Base-by-base conservation (phyloP, 53 echinoderm and acorn worm genomes). In the Holothuria scabra region DNA sequence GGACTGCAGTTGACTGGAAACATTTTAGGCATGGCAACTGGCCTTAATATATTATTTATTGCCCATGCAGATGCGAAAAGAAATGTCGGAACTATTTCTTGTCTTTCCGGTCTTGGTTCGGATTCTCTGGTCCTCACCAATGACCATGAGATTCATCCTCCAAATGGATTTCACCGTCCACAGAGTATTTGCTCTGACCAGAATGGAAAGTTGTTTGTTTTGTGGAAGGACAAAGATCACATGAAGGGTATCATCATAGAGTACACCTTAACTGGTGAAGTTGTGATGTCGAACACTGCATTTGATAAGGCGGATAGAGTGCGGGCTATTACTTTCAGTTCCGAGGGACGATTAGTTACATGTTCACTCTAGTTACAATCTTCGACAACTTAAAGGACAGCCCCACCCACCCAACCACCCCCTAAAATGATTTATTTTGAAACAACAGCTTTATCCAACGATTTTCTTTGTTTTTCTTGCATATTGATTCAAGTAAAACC, bases 211-310 rank as follows among this genome's bases (percentile, higher is more conserved):
- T 28, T 76, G 26, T 76, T 76, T 28, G 76, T 24, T 9, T 26
- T 76, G 46, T 76, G 76, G 76, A 38, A 56, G 29, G 76, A 76
- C 76, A 22, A 18, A 52, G 52, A 76, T 29, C n/a, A 52, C 29
- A n/a, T 13, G 7, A 55, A 26, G 46, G 76, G 76, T 49, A 56
- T 26, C 12, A 29, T 76, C 29, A 7, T 76, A 14, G 76, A 76
- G 56, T 76, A 76, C 24, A 19, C 21, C 2, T 16, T 56, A n/a
- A 19, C 12, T 8, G 76, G 29, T n/a, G 10, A 13, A 14, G 41
- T 26, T 23, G 48, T 56, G 2, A 16, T 78, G 5, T 28, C 56
- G n/a, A 57, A 29, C 12, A 78, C 31, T 31, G 32, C 10, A 16
- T 28, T 78, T 24, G 78, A 78, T 29, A 33, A 59, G 48, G 57